Evolutionary conservation across 1,140 invertebrate species (phyloP), one percentile per base, ranked within the genome.

Genomic region (Sarcophaga bullata): DNA sequence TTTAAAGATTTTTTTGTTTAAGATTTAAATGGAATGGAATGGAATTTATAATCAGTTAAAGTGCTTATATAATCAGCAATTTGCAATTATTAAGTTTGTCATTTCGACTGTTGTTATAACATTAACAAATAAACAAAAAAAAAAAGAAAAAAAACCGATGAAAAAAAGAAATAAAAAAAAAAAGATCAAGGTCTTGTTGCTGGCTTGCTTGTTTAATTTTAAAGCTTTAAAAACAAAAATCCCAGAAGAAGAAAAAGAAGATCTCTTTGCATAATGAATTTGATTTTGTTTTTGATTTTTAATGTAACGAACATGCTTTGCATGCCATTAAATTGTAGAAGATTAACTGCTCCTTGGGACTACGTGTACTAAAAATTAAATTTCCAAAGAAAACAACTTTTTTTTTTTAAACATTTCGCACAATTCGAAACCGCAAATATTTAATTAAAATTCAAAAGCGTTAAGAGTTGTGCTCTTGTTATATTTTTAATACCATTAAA

Each of bases 291-390:
- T 37, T 37, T 37, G 25, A 37, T 37, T 37, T 37, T 58, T 58
- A n/a, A 58, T 58, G 54, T 58, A 58, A 58, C n/a, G n/a, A 58
- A 58, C 54, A n/a, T 58, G 54, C 13, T 58, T n/a, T 11, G 54
- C 54, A 58, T 58, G 15, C n/a, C 11, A 58, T n/a, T n/a, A n/a
- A 58, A 58, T 15, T 58, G 54, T 58, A 7, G 13, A 13, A 58
- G 54, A 15, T 58, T 58, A 58, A 58, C 15, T 15, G 54, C 13
- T 58, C n/a, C 13, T 58, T 7, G 13, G 15, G 54, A 6, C 54
- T n/a, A 58, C 54, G 15, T 58, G 15, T 13, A 13, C 15, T 58
- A 0, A n/a, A 58, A 58, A 58, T 58, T 58, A 58, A 58, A 13
- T 58, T 58, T 58, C 13, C n/a, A n/a, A 58, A n/a, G n/a, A n/a